Evolutionary conservation across 2,113 vertebrate species (phyloP), one percentile per base, ranked within the genome.

Genomic region (Chionomys nivalis): DNA sequence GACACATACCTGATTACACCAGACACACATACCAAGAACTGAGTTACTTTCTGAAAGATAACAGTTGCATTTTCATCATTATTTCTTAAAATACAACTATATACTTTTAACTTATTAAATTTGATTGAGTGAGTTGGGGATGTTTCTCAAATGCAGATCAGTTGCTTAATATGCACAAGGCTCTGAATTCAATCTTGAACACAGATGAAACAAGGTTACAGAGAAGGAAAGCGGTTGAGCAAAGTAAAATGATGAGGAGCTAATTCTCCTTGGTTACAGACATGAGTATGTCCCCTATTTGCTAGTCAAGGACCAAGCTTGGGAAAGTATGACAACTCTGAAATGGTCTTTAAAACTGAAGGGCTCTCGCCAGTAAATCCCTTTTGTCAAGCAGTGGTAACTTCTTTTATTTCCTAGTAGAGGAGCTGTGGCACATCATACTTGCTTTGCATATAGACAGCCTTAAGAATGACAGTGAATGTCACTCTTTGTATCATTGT

Each of bases 111-210:
- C 49, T 82, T 83, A 55, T 47, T 93, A 70, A 61, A 91, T 81
- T n/a, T n/a, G 47, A 33, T 1, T 88, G 14, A 85, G 44, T 16
- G 3, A 7, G 1, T 9, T 28, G 39, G 0, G 4, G 0, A 21
- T 61, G 7, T 12, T 36, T 17, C 11, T 61, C 12, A 49, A 9
- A n/a, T 4, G 0, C 49, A 76, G 33, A 44, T 8, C 21, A 16
- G 33, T 26, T 72, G 21, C 23, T 87, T 52, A 52, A n/a, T 10
- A 82, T 24, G 9, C 21, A 16, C 5, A 55, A 26, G 39, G 19
- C 6, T 6, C 28, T 42, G 49, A 19, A 7, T 36, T 44, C 26
- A 58, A 44, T 44, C 5, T 9, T 9, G 21, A 85, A 33, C 7
- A 58, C 14, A 36, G 2, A 63, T 36, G 36, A 92, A n/a, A 81